phyloP scores from a whole-genome alignment of 2,113 vertebrate species.

The Macrotus californicus region DNA sequence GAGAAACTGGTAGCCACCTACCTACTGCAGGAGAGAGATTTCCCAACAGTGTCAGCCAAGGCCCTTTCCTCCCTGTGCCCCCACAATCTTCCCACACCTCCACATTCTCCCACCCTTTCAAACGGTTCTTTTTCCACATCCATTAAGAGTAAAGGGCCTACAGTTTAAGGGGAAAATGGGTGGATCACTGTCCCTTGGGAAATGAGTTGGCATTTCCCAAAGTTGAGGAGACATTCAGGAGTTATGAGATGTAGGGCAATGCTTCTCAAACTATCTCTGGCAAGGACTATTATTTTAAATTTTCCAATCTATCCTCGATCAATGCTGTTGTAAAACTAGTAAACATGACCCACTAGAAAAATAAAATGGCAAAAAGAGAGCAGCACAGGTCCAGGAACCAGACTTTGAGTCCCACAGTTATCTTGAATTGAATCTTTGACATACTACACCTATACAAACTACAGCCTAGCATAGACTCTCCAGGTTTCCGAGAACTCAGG shows the following conservation, averaged over 20 bases:
- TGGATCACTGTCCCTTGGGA: neutral
- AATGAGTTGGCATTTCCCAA: neutral
- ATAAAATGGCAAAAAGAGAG: neutral
- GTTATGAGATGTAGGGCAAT: neutral
- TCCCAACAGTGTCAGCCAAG: neutral
- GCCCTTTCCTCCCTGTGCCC: neutral
- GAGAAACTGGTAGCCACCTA: neutral
- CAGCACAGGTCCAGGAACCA: neutral
- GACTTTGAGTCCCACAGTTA: neutral
- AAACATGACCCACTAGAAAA: slow-evolving; percentile 18
- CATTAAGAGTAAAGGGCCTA: neutral
- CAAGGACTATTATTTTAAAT: neutral
- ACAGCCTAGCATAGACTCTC: neutral
- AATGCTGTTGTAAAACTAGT: slow-evolving; percentile 2
- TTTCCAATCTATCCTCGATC: neutral
- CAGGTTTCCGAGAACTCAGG: neutral
- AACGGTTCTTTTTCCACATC: neutral
- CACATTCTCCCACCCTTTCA: neutral
- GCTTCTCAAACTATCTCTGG: neutral
- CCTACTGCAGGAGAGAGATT: neutral
- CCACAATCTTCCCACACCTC: neutral
- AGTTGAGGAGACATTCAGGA: neutral
- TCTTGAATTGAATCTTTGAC: neutral
- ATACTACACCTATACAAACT: neutral
- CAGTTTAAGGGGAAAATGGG: neutral